Percentiles rank a stretch among this genome's conserved stretches.
Conservation (phyloP, 2,797 vertebrate genomes). For the Melanotaenia nigrans region DNA sequence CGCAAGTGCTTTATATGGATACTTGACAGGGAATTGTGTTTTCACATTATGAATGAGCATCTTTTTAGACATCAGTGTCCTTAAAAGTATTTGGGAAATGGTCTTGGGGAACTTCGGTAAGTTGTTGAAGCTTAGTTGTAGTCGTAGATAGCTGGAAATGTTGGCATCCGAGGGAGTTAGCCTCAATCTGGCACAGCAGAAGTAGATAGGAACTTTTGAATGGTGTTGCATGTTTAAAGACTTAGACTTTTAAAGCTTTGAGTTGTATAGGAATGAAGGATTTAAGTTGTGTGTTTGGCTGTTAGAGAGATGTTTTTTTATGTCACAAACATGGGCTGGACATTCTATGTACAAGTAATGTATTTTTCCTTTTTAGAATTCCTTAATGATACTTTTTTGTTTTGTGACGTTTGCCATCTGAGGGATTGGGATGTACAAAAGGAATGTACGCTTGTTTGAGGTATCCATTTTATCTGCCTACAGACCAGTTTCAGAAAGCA, state of each 20-base stretch:
- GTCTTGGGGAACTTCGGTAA: conserved; percentile 66
- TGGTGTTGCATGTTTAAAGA: conserved; percentile 82
- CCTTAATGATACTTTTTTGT: conserved; percentile 33
- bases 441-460: conserved; percentile 73
- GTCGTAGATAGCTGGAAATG: conserved; percentile 72
- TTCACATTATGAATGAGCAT: conserved; percentile 73
- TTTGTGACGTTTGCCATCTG: conserved; percentile 73
- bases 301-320: conserved; percentile 58
- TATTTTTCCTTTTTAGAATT: conserved; percentile 53
- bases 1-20: conserved; percentile 82
- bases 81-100: conserved; percentile 73
- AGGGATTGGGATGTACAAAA: conserved; percentile 68
- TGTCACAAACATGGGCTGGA: conserved; percentile 74
- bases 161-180: conserved; percentile 66
- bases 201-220: conserved; percentile 75
- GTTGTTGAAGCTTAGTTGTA: conserved; percentile 71
- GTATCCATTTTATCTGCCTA: conserved; percentile 64
- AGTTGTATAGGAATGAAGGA: conserved; percentile 80
- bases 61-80: conserved; percentile 73
- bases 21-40: conserved; percentile 80
- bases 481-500: conserved; percentile 67
- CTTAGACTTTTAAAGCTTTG: conserved; percentile 73
- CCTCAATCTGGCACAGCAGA: conserved; percentile 74
- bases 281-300: conserved; percentile 70
- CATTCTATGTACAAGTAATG: conserved; percentile 70